Percentiles rank a stretch among this genome's conserved stretches.
phyloP scores from a whole-genome alignment of 2,797 vertebrate species.

The Pseudopleuronectes americanus region DNA sequence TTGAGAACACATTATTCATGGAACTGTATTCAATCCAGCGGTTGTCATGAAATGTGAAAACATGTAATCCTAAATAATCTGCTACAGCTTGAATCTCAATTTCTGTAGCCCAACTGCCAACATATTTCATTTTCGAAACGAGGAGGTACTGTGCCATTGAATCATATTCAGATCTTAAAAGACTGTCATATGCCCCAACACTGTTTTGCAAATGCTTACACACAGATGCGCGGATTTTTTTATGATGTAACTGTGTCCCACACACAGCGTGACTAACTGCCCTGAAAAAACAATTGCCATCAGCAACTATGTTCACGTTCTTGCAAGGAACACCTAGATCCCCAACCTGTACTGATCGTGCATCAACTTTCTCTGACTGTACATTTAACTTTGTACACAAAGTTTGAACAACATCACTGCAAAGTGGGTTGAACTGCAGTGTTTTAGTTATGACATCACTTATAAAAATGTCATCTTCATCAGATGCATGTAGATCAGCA shows the following conservation, averaged over 20 bases:
- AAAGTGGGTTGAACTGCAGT: neutral
- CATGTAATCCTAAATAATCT: neutral
- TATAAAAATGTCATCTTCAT: neutral
- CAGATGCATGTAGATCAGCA: too few species aligned
- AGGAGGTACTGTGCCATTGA: neutral
- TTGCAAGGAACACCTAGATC: neutral
- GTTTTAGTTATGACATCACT: fast-evolving
- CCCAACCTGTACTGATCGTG: neutral
- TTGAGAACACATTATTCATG: neutral
- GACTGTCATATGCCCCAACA: neutral
- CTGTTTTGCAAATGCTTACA: neutral
- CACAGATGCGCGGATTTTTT: neutral
- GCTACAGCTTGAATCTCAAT: slow-evolving; percentile 3
- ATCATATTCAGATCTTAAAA: neutral
- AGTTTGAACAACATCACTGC: neutral
- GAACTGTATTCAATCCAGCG: neutral
- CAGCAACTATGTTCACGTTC: neutral
- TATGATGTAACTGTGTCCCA: neutral
- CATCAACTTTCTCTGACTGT: neutral
- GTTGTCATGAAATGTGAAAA: neutral
- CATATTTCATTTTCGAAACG: neutral
- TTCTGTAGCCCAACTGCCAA: neutral
- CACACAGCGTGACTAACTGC: slow-evolving; percentile 1
- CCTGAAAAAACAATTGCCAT: slow-evolving; percentile 11
- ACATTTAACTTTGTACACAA: neutral